Percentiles rank a stretch among this genome's conserved stretches.
Evolutionary conservation across 2,113 vertebrate genomes (phyloP).

Genomic region (Zosterops japonicus): DNA sequence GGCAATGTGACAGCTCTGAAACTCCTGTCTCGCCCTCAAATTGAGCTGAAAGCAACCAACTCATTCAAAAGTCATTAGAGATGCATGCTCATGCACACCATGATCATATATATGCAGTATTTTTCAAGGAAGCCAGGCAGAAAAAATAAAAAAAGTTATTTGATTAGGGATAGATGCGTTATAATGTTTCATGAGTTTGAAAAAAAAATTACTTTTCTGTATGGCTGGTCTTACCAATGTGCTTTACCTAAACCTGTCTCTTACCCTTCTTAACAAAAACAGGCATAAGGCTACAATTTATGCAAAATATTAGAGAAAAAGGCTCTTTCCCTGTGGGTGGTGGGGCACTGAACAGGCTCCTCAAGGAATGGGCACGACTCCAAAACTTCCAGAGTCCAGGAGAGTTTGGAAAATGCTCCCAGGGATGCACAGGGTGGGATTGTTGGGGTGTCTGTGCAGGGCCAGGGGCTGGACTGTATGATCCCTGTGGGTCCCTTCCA

Average conservation of each 20-base stretch:
- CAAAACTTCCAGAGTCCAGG: neutral
- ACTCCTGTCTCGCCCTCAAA: neutral
- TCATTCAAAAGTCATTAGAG: slow-evolving; percentile 20
- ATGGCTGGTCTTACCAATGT: neutral
- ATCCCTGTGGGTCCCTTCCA: neutral
- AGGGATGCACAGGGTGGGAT: neutral
- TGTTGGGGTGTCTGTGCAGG: neutral
- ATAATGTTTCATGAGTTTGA: neutral
- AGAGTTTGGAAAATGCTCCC: rapidly evolving
- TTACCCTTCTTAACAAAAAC: neutral
- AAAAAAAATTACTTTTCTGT: neutral
- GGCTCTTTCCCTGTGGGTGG: rapidly evolving
- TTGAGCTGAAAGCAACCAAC: slow-evolving; percentile 10
- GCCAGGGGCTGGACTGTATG: neutral
- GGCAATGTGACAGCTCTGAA: neutral
- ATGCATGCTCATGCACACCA: slow-evolving; percentile 31
- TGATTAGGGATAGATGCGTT: slow-evolving; percentile 21
- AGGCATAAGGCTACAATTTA: neutral
- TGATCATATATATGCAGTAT: neutral
- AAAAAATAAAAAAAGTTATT: slow-evolving; percentile 8
- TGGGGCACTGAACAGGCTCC: neutral
- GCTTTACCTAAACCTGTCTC: neutral
- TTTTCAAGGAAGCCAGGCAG: slow-evolving; percentile 20
- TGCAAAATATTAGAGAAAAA: neutral
- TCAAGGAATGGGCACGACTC: neutral